Evolutionary conservation across 2,888 invertebrate species (phyloP).

Genomic region (Melitaea athalia): DNA sequence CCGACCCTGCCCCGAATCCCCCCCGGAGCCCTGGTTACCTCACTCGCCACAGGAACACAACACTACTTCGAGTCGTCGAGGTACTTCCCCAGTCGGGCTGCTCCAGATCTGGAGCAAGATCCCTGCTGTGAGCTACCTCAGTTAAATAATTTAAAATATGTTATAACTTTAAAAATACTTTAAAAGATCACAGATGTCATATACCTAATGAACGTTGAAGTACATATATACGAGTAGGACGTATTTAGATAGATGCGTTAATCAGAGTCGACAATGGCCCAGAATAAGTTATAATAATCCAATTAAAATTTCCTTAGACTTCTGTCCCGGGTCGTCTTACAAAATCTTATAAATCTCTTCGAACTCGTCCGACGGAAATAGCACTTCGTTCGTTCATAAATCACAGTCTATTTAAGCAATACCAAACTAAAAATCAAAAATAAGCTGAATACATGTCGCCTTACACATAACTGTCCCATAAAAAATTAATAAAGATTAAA

Average conservation of each 20-base stretch:
- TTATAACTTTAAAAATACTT: no score
- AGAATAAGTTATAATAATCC: constrained; percentile 72
- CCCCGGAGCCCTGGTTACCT: no score
- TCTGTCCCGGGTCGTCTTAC: constrained; percentile 74
- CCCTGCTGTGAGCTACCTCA: no score
- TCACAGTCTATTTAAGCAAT: constrained; percentile 79
- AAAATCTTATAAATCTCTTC: constrained; percentile 79
- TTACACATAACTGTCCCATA: constrained; percentile 43
- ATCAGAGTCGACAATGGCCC: constrained; percentile 54
- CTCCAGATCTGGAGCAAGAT: no score
- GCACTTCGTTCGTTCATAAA: constrained; percentile 77
- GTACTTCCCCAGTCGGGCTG: no score
- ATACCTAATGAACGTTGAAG: no score
- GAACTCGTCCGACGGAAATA: constrained; percentile 79
- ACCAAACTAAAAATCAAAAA: constrained; percentile 78
- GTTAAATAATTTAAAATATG: no score
- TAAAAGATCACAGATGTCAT: background rate
- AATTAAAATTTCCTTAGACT: constrained; percentile 78
- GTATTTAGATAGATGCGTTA: constrained; percentile 28
- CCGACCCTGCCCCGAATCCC: no score
- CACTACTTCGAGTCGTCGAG: no score
- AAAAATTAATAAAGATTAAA: constrained; percentile 17
- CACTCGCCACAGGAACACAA: no score
- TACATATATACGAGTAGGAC: constrained; percentile 3
- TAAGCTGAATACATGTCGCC: constrained; percentile 68